Evolutionary conservation across 2,797 vertebrate genomes (phyloP).

Genomic region (Balearica regulorum): DNA sequence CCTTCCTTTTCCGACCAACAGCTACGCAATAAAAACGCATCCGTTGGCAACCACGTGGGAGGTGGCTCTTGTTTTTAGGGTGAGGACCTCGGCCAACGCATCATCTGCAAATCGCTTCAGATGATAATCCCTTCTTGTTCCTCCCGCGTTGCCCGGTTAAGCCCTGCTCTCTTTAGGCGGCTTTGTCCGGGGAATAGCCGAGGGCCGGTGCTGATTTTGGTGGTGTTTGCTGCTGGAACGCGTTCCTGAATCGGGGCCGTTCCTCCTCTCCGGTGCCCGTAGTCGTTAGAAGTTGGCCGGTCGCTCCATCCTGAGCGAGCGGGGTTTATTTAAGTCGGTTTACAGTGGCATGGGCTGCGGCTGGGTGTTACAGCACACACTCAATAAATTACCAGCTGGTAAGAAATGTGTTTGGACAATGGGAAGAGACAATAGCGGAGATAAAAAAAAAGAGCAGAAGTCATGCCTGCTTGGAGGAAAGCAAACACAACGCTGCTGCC

Average conservation of each 20-base stretch:
- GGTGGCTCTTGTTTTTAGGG: neutral
- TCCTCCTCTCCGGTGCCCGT: neutral
- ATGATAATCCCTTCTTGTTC: neutral
- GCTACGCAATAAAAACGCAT: rapidly evolving
- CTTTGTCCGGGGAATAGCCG: neutral
- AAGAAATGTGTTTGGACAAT: neutral
- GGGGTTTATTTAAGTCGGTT: neutral
- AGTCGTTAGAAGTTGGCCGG: neutral
- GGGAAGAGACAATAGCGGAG: neutral
- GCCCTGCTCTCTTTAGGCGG: neutral
- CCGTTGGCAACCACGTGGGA: rapidly evolving
- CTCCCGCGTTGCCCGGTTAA: no score
- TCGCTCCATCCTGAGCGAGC: neutral
- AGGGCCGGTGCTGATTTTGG: neutral
- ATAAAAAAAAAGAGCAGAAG: neutral
- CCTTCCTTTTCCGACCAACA: neutral
- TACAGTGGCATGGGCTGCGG: neutral
- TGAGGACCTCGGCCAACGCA: neutral
- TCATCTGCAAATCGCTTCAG: neutral
- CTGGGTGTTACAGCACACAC: neutral
- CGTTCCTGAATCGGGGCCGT: neutral
- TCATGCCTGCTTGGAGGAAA: neutral
- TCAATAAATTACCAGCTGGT: neutral
- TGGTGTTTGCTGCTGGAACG: neutral
- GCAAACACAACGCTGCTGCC: neutral